phyloP scores from a whole-genome alignment of 2,888 invertebrate genomes.

The Orthosia cruda region DNA sequence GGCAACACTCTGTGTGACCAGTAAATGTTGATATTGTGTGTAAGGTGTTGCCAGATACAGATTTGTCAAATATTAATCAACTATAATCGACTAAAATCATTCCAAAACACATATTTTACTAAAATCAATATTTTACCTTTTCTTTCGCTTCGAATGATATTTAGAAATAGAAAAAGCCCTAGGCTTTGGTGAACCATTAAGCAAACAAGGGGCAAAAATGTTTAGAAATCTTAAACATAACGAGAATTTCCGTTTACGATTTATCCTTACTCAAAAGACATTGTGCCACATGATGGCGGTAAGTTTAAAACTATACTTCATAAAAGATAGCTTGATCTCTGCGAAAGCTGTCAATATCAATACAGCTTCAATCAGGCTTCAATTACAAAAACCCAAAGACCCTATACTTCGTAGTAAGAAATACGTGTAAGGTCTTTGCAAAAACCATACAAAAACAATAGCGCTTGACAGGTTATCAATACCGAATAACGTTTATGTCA shows the following conservation, averaged over 20 bases:
- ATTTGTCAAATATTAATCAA: not conserved
- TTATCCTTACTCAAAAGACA: slow-evolving; percentile 11
- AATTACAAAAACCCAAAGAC: no score
- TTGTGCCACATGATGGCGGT: not conserved
- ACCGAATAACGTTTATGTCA: no score
- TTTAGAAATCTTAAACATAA: not conserved
- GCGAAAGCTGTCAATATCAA: no score
- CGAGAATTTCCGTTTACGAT: slow-evolving; percentile 1
- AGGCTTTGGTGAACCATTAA: not conserved
- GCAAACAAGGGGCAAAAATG: not conserved
- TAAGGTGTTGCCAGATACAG: slow-evolving; percentile 5
- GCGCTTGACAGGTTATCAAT: no score
- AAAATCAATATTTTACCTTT: not conserved
- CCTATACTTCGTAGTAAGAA: no score
- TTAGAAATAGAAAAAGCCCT: not conserved
- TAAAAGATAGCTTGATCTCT: no score
- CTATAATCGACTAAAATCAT: slow-evolving; percentile 1
- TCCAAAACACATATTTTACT: not conserved
- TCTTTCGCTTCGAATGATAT: not conserved
- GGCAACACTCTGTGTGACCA: no score
- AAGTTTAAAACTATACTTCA: slow-evolving; percentile 5
- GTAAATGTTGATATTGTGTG: slow-evolving; percentile 11
- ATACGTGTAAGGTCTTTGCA: no score
- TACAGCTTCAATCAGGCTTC: no score
- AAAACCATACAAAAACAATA: no score